These are phyloP conservation scores for Megastigmus dorsalis DNA, from an alignment of 2,888 invertebrate genomes.

Conservation along the genomic window DNA sequence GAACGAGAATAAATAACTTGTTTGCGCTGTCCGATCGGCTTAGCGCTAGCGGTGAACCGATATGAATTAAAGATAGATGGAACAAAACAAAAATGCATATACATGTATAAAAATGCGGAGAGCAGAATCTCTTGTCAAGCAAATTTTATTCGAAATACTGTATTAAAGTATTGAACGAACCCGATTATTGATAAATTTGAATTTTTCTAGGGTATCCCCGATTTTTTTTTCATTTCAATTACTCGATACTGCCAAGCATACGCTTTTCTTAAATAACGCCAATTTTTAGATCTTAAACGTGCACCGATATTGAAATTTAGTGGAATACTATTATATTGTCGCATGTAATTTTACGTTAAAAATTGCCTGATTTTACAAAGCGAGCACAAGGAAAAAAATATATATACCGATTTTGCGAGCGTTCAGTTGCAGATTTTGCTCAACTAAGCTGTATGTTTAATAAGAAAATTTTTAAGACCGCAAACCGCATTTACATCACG, in stretches of 20 bases:
- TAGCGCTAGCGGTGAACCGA: background rate
- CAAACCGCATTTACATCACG: background rate
- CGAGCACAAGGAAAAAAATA: background rate
- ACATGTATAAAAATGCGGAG: background rate
- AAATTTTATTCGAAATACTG: conserved; percentile 26
- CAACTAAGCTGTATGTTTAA: conserved; percentile 13
- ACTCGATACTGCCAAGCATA: conserved; percentile 52
- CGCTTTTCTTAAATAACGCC: conserved; percentile 28
- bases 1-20: conserved; percentile 24
- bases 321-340: background rate
- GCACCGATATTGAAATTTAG: background rate
- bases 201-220: no score
- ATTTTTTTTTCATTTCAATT: conserved; percentile 40
- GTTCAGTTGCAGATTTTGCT: background rate
- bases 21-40: conserved; percentile 6
- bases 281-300: conserved; percentile 15
- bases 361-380: conserved; percentile 16
- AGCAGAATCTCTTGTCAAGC: conserved; percentile 25
- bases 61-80: conserved; percentile 3
- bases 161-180: background rate
- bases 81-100: background rate
- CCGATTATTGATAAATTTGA: no score
- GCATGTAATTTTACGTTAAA: conserved; percentile 6
- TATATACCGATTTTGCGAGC: conserved; percentile 19
- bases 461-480: conserved; percentile 1